These are phyloP conservation scores for Rallus crepitans DNA, from an alignment of 2,797 vertebrate genomes.

Conservation along the genomic window DNA sequence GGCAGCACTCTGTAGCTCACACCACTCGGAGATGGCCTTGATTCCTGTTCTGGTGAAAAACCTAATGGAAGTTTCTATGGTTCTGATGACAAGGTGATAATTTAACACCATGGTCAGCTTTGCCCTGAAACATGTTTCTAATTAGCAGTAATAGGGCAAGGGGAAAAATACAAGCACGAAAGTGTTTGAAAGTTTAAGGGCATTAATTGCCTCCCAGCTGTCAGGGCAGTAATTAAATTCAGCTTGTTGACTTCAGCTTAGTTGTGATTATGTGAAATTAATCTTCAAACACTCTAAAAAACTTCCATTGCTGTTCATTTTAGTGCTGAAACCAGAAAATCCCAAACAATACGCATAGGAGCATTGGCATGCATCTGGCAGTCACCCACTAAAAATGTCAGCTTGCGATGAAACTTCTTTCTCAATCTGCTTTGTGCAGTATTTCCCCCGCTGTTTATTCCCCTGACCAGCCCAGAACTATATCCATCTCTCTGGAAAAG, in stretches of 20 bases:
- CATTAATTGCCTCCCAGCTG: slow-evolving; percentile 77
- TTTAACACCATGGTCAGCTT: slow-evolving; percentile 40
- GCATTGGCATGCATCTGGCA: slow-evolving; percentile 15
- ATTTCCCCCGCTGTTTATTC: background rate
- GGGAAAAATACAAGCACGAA: slow-evolving; percentile 2
- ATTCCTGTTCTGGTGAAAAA: background rate
- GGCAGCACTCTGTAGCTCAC: background rate
- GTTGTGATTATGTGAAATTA: slow-evolving; percentile 71
- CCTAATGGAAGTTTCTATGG: background rate
- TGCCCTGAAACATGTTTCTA: slow-evolving; percentile 57
- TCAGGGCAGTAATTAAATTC: slow-evolving; percentile 75
- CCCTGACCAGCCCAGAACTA: background rate
- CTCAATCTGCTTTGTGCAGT: background rate
- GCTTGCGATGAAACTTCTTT: background rate
- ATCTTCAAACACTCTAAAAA: slow-evolving; percentile 58
- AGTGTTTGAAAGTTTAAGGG: slow-evolving; percentile 35
- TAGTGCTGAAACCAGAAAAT: slow-evolving; percentile 49
- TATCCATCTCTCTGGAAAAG: background rate
- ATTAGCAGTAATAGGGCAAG: slow-evolving; percentile 54
- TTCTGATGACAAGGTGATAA: slow-evolving; percentile 2
- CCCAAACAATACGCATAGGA: slow-evolving; percentile 4
- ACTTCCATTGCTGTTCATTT: slow-evolving; percentile 22
- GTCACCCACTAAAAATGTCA: background rate
- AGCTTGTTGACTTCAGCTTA: slow-evolving; percentile 74
- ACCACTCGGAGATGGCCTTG: background rate